Evolutionary conservation across 2,797 vertebrate genomes (phyloP).

Genomic region (Leptoclinus maculatus): DNA sequence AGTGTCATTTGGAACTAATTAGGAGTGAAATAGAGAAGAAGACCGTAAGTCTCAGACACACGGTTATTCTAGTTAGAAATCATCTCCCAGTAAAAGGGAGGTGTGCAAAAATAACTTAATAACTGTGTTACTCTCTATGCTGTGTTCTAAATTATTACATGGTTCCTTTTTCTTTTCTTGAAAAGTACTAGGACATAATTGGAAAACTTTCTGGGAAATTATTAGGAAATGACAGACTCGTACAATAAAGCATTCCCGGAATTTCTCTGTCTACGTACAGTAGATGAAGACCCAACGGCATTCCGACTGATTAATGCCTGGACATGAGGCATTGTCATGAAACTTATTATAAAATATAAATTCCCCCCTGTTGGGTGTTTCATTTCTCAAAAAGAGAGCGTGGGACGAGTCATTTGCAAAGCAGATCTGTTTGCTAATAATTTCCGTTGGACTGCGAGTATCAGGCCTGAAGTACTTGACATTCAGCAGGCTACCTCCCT

Average conservation of each 20-base stretch:
- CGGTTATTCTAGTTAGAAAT: not conserved
- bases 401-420: constrained; percentile 2
- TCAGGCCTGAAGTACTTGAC: constrained; percentile 10
- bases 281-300: not conserved
- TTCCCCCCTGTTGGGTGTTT: not conserved
- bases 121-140: not conserved
- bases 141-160: not conserved
- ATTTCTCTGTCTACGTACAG: not conserved
- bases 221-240: not conserved
- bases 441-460: constrained; percentile 4
- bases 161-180: not conserved
- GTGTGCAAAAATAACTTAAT: constrained; percentile 2
- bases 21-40: not conserved
- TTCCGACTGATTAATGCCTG: not conserved
- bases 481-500: constrained; percentile 17
- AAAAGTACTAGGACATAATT: not conserved
- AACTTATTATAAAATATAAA: not conserved
- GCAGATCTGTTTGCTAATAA: constrained; percentile 6
- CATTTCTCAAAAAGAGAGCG: not conserved
- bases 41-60: not conserved
- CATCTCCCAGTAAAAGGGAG: not conserved
- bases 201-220: not conserved
- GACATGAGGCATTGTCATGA: not conserved
- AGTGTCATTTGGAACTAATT: not conserved
- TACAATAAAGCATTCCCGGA: not conserved